Evolutionary conservation across 2,797 vertebrate genomes (phyloP).

Genomic region (Periparus ater): DNA sequence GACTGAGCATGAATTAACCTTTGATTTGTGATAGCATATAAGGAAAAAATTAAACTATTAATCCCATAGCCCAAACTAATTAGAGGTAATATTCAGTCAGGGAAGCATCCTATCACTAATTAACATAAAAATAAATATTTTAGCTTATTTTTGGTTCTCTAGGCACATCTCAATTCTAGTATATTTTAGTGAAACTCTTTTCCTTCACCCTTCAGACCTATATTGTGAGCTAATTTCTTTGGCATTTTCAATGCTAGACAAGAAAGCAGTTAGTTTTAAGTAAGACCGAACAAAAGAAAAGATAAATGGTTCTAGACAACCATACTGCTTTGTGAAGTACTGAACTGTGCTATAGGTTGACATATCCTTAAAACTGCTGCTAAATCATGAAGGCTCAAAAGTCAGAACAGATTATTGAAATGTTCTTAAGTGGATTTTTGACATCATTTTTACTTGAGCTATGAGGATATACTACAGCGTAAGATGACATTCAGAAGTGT

Average conservation of each 20-base stretch:
- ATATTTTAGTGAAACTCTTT: neutral
- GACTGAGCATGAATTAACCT: neutral
- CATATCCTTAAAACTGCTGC: conserved; percentile 15
- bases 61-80: neutral
- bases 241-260: neutral
- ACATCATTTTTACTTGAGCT: conserved; percentile 23
- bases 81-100: neutral
- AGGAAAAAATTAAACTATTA: neutral
- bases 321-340: conserved; percentile 20
- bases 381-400: conserved; percentile 17
- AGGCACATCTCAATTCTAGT: neutral
- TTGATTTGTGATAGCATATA: neutral
- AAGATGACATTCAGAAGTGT: conserved; percentile 19
- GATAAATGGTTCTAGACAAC: conserved; percentile 12
- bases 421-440: conserved; percentile 18
- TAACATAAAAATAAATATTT: neutral
- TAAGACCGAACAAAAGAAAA: neutral
- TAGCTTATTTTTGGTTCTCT: neutral
- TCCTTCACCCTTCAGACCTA: neutral
- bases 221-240: neutral
- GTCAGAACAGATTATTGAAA: conserved; percentile 16
- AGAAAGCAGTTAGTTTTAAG: conserved; percentile 23
- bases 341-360: neutral
- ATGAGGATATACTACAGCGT: neutral
- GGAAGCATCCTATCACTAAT: neutral